Percentiles rank a stretch among this genome's conserved stretches.
Evolutionary conservation across 1,140 invertebrate species (phyloP).

Genomic region (Phenacoccus solenopsis): DNA sequence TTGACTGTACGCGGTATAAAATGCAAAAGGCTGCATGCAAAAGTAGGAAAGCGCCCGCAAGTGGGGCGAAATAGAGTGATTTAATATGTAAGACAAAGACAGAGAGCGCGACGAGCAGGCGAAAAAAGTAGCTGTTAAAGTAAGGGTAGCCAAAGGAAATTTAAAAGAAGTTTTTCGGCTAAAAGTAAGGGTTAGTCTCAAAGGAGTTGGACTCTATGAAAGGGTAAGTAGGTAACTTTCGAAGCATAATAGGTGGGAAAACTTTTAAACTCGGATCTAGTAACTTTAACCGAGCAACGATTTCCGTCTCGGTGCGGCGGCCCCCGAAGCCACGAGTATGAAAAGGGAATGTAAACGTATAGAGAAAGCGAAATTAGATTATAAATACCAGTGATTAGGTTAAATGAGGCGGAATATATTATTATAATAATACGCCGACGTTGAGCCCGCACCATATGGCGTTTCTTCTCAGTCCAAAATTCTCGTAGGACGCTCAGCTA

Average conservation of each 20-base stretch:
- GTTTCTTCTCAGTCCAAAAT: no score
- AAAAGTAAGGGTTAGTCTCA: conserved; percentile 8
- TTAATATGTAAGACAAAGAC: background rate
- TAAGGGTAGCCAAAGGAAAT: conserved; percentile 7
- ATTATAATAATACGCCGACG: background rate
- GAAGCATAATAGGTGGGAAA: background rate
- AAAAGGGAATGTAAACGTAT: background rate
- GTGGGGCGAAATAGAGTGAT: background rate
- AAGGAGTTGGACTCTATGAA: background rate
- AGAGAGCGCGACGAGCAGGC: background rate
- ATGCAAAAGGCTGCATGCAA: background rate
- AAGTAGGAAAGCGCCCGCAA: background rate
- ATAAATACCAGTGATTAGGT: background rate
- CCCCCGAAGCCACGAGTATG: no score
- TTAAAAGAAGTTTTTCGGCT: conserved; percentile 13
- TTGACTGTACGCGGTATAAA: background rate
- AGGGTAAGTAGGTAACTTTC: conserved; percentile 12
- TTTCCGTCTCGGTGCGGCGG: no score
- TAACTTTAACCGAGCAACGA: background rate
- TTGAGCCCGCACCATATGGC: no score
- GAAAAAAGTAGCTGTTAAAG: background rate
- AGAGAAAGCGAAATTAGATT: background rate
- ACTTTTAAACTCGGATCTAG: background rate
- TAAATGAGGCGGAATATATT: conserved; percentile 10
- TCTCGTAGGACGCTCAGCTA: no score